Conservation (phyloP, 2,888 invertebrate genomes). For the Macrosoma leucophasiata region DNA sequence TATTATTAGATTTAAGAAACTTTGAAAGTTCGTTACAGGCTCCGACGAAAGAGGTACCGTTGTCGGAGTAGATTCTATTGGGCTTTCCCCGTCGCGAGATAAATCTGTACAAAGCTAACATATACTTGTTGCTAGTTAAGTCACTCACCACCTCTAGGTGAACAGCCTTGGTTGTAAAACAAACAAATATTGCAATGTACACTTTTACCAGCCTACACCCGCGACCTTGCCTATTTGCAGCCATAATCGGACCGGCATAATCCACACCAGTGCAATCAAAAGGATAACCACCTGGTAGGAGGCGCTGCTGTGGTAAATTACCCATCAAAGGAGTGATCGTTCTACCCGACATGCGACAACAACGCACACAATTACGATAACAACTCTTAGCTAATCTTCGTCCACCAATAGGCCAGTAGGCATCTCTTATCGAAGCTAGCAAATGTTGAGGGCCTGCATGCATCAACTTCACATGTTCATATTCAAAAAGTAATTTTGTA, state of each 20-base stretch:
- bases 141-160: slow-evolving; percentile 26
- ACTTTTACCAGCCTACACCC: slow-evolving; percentile 21
- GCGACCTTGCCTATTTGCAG: slow-evolving; percentile 15
- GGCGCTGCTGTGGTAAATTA: slow-evolving; percentile 21
- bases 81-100: slow-evolving; percentile 19
- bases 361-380: slow-evolving; percentile 20
- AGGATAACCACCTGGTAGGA: slow-evolving; percentile 13
- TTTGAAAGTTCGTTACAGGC: slow-evolving; percentile 20
- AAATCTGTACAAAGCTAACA: slow-evolving; percentile 22
- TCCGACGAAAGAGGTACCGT: slow-evolving; percentile 26
- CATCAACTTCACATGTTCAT: slow-evolving; percentile 16
- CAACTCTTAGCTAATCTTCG: slow-evolving; percentile 20
- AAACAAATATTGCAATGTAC: slow-evolving; percentile 22
- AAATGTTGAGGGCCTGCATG: slow-evolving; percentile 27
- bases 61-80: slow-evolving; percentile 22
- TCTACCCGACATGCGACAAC: slow-evolving; percentile 23
- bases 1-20: slow-evolving; percentile 16
- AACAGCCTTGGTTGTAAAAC: slow-evolving; percentile 22
- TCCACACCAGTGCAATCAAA: slow-evolving; percentile 18
- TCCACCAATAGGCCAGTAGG: slow-evolving; percentile 14
- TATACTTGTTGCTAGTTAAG: slow-evolving; percentile 23
- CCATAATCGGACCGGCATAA: slow-evolving; percentile 24
- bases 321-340: slow-evolving; percentile 23
- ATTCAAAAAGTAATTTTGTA: slow-evolving; percentile 18
- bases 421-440: slow-evolving; percentile 11